phyloP scores from a whole-genome alignment of 2,797 vertebrate species.

The Scolopax rusticola region DNA sequence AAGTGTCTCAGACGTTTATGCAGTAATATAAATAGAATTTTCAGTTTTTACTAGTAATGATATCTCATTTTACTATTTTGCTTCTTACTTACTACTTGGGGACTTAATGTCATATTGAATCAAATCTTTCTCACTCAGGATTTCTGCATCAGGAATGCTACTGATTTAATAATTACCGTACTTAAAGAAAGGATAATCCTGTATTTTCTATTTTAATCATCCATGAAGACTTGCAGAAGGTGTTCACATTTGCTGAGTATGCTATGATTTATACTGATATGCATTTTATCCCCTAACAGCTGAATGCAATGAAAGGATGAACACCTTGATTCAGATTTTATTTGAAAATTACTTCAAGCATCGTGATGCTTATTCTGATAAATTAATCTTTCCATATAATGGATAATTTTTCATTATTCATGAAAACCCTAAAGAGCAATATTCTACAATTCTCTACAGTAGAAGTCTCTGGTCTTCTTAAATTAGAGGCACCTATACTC shows the following conservation, averaged over 20 bases:
- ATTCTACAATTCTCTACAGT: neutral
- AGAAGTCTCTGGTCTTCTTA: neutral
- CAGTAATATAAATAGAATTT: neutral
- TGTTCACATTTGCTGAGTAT: neutral
- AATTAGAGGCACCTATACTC: neutral
- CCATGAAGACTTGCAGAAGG: neutral
- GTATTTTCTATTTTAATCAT: neutral
- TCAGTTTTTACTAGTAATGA: neutral
- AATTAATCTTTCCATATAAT: neutral
- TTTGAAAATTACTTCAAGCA: neutral
- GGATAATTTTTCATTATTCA: neutral
- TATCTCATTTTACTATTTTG: neutral
- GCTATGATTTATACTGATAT: neutral
- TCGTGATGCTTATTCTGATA: neutral
- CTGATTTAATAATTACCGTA: neutral
- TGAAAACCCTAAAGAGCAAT: neutral
- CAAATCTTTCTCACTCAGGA: neutral
- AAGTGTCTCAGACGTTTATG: neutral
- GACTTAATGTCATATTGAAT: neutral
- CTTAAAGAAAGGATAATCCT: neutral
- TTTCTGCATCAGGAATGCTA: neutral
- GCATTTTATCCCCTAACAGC: neutral
- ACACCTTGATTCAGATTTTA: neutral
- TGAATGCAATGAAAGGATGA: neutral
- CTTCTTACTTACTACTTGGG: neutral